These are phyloP conservation scores for Macrochelys suwanniensis DNA, from an alignment of 2,797 vertebrate species.

Conservation along the genomic window DNA sequence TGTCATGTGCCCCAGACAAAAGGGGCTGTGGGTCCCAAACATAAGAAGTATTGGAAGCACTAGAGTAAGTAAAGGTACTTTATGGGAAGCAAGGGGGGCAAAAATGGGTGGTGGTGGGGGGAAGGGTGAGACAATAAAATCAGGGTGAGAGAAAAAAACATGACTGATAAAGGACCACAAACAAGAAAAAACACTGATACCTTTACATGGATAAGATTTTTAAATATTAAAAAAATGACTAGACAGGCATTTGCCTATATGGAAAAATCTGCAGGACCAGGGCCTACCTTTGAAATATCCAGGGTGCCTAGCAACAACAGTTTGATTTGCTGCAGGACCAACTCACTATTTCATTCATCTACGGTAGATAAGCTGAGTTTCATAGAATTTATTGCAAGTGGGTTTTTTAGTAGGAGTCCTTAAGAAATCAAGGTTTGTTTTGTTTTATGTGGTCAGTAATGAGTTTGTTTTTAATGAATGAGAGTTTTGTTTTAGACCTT, in stretches of 20 bases:
- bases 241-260: rapidly evolving
- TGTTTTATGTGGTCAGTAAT: background rate
- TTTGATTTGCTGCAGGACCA: slow-evolving; percentile 55
- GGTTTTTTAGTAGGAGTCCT: background rate
- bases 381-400: slow-evolving; percentile 26
- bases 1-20: background rate
- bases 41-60: background rate
- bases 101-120: rapidly evolving
- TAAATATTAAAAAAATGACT: background rate
- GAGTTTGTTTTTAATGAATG: background rate
- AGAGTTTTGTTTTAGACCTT: background rate
- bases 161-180: background rate
- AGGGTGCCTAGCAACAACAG: slow-evolving; percentile 19
- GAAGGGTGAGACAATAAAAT: rapidly evolving
- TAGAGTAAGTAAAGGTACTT: background rate
- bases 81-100: background rate
- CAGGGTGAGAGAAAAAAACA: background rate
- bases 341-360: background rate
- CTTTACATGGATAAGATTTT: background rate
- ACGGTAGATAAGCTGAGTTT: background rate
- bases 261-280: background rate
- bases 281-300: slow-evolving; percentile 36
- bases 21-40: background rate
- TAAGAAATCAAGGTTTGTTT: background rate
- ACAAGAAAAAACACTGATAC: background rate